Evolutionary conservation across 2,888 invertebrate species (phyloP), one percentile per base, ranked within the genome.

Genomic region (Tipula helvola): DNA sequence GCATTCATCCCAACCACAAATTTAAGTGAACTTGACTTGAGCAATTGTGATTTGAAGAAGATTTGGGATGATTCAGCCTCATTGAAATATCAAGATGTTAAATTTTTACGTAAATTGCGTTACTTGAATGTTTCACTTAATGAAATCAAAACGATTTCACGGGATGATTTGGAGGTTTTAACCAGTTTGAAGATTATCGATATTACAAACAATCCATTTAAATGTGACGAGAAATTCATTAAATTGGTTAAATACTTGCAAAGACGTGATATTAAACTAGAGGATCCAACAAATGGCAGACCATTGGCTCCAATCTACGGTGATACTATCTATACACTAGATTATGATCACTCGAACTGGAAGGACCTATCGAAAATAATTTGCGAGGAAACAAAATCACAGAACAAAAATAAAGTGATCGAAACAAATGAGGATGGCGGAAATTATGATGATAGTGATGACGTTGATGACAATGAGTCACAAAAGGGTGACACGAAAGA

Each of bases 11-110:
- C 93, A 87, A 93, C 95, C 47, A 93, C 93, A 5, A 92, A 93
- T 88, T 92, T 96, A 36, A 93, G 93, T 41, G 93, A 93, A 89
- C 91, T 97, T 87, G 96, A 96, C 89, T 93, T 95, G 87, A 96
- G 95, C 90, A 93, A 94, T 89, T 95, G 95, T 88, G 93, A 93
- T 87, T 90, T 96, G 88, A 93, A 93, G 88, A 93, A 93, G 87
- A 92, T 91, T 87, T 92, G 92, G 88, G 91, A 91, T 88, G 90
- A 91, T 86, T 91, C 93, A 8, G n/a, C 84, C 16, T 84, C 84
- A 7, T 16, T 39, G 84, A 39, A 84, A 39, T 41, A 84, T 39
- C 39, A 90, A 52, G 92, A 91, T 44, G 90, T 89, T 86, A 90
- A 91, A 88, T 90, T 94, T 87, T 93, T 93, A 85, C 92, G 92